phyloP scores from a whole-genome alignment of 2,888 invertebrate species.

The Ectemnius continuus region DNA sequence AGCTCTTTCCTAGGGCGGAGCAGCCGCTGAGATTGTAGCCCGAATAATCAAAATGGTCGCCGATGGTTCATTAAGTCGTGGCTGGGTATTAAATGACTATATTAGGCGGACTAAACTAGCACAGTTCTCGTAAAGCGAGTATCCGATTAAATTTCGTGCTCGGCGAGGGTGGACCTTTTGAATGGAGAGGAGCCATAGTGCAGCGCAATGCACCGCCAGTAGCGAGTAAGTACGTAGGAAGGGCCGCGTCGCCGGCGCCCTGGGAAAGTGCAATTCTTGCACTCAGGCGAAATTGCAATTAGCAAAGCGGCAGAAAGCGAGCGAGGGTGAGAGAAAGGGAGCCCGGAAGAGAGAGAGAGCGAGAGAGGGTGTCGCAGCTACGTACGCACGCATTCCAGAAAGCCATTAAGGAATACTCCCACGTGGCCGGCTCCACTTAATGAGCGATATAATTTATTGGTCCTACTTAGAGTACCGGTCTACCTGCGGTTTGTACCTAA shows the following conservation, averaged over 20 bases:
- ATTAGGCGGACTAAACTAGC: too few species aligned
- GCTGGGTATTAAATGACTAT: too few species aligned
- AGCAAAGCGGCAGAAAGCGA: constrained; percentile 29
- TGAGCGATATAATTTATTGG: constrained; percentile 68
- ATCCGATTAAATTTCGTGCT: constrained; percentile 12
- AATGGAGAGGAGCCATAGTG: too few species aligned
- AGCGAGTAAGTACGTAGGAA: too few species aligned
- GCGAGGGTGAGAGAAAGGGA: too few species aligned
- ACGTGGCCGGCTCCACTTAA: constrained; percentile 59
- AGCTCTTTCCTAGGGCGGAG: too few species aligned
- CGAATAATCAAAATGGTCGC: too few species aligned
- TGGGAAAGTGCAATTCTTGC: constrained; percentile 35
- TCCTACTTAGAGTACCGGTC: constrained; percentile 56
- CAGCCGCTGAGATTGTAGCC: too few species aligned
- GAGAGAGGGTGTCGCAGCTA: constrained; percentile 18
- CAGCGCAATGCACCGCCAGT: too few species aligned
- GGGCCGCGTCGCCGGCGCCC: not conserved
- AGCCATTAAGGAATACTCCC: constrained; percentile 67
- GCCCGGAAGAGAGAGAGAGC: too few species aligned
- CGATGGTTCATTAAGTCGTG: too few species aligned
- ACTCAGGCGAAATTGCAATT: constrained; percentile 58
- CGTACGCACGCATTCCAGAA: constrained; percentile 56
- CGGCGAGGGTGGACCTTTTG: not conserved
- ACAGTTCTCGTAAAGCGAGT: constrained; percentile 7
- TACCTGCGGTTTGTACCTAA: constrained; percentile 61